Conservation (phyloP, 2,888 invertebrate genomes). For the Caenorhabditis uteleia region DNA sequence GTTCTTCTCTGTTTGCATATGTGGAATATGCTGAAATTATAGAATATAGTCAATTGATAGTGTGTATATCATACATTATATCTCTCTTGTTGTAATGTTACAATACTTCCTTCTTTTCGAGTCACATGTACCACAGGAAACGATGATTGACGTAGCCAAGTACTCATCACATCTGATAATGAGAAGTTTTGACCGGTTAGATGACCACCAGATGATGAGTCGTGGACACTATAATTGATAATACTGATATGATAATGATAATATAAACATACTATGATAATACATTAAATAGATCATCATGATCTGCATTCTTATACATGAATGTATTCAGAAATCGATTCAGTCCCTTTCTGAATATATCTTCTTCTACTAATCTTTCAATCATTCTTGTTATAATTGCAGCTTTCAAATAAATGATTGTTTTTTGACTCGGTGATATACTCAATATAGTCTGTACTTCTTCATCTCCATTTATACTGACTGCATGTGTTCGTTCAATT, state of each 20-base stretch:
- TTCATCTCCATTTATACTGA: conserved; percentile 10
- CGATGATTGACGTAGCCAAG: conserved; percentile 56
- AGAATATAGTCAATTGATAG: too few species aligned
- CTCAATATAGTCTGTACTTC: conserved; percentile 5
- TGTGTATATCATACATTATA: conserved; percentile 15
- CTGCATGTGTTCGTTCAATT: conserved; percentile 2
- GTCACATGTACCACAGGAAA: conserved; percentile 53
- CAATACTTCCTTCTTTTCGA: conserved; percentile 28
- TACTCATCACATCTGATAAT: conserved; percentile 51
- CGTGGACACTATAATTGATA: conserved; percentile 44
- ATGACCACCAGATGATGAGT: conserved; percentile 47
- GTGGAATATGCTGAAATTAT: conserved; percentile 18
- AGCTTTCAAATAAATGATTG: conserved; percentile 38
- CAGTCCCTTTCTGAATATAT: conserved; percentile 51
- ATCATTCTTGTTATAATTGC: conserved; percentile 54
- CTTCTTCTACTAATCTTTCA: conserved; percentile 47
- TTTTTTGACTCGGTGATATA: not conserved
- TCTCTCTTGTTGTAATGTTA: conserved; percentile 27
- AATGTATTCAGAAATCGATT: conserved; percentile 43
- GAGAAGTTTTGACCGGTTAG: conserved; percentile 48
- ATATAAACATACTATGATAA: conserved; percentile 43
- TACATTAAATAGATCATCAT: conserved; percentile 53
- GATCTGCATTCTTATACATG: conserved; percentile 55
- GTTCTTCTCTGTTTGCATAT: conserved; percentile 1
- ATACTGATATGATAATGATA: not conserved